Evolutionary conservation across 2,113 vertebrate species (phyloP), one percentile per base, ranked within the genome.

Genomic region (Diphyllodes magnificus): DNA sequence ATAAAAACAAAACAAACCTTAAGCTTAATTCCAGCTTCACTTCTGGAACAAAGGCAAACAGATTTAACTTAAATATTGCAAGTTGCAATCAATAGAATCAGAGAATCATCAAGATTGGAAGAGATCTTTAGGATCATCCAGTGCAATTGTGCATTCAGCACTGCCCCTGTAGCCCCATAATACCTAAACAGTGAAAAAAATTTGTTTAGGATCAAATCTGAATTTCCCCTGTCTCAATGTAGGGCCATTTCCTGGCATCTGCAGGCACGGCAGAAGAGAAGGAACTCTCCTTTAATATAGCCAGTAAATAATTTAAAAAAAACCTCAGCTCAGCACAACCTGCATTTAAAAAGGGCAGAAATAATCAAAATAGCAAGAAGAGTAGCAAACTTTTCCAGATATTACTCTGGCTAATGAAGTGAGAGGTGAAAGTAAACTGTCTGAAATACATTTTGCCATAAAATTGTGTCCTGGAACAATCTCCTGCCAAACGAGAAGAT

Each of bases 401-500:
- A 92, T 80, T 82, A 31, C n/a, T 47, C 20, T 1, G 3, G 49
- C 37, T 87, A 90, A 94, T 65, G 84, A 95, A 94, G 73, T 82
- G 89, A 87, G 63, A 96, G 40, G 45, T 86, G 76, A 82, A 94
- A 93, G 25, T 23, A 81, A 97, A 90, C 33, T 39, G 77, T 50
- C 25, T 64, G 70, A 96, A 91, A 53, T 18, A 10, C 39, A 53
- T 79, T 95, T 90, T 86, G 30, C 47, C n/a, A 50, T 66, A 82
- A 92, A 93, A 78, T 17, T 59, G 45, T 76, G 57, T 84, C 84
- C 61, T 78, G 75, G 73, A 88, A 94, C 88, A 93, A 65, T 39
- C 56, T 79, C 37, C 86, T 91, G 59, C 68, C 68, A 75, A 82
- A 92, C 2, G 21, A 85, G 61, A 69, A 95, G 89, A 85, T 79